Conservation (phyloP, 2,888 invertebrate genomes). For the Epinotia bilunana region DNA sequence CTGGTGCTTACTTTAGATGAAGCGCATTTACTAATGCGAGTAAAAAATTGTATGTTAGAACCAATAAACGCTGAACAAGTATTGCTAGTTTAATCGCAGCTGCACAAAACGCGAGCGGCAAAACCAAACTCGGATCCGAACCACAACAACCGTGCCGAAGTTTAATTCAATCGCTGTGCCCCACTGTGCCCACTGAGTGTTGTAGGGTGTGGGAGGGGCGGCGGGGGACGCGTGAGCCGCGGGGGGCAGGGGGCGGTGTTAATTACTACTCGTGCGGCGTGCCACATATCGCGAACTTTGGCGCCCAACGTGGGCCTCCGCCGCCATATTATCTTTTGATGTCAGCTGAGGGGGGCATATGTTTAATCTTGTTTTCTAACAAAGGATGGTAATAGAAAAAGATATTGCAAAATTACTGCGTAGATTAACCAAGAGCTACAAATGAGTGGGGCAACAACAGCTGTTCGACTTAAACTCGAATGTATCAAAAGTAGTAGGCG, state of each 20-base stretch:
- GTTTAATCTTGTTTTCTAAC: constrained; percentile 63
- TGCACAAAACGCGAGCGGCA: constrained; percentile 78
- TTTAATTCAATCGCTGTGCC: constrained; percentile 83
- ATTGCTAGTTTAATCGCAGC: constrained; percentile 80
- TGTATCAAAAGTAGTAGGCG: constrained; percentile 4
- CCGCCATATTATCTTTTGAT: constrained; percentile 75
- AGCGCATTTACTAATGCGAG: constrained; percentile 16
- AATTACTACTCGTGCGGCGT: constrained; percentile 82
- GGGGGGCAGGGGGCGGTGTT: constrained; percentile 72
- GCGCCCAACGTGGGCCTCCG: constrained; percentile 70
- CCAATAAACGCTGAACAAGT: constrained; percentile 78
- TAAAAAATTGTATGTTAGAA: constrained; percentile 62
- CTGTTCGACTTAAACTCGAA: constrained; percentile 5
- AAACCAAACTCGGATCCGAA: constrained; percentile 78
- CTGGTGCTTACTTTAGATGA: too few relatives aligned
- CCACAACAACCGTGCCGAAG: constrained; percentile 82
- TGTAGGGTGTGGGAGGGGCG: constrained; percentile 51
- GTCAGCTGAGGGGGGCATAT: constrained; percentile 62
- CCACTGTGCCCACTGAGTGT: constrained; percentile 71
- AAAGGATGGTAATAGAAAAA: constrained; percentile 62
- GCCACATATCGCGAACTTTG: constrained; percentile 82
- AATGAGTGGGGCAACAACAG: not conserved
- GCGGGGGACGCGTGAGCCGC: constrained; percentile 48
- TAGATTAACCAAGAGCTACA: constrained; percentile 37
- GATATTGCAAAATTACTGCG: constrained; percentile 47